Evolutionary conservation across 2,797 vertebrate genomes (phyloP).

Genomic region (Danio tinwini): DNA sequence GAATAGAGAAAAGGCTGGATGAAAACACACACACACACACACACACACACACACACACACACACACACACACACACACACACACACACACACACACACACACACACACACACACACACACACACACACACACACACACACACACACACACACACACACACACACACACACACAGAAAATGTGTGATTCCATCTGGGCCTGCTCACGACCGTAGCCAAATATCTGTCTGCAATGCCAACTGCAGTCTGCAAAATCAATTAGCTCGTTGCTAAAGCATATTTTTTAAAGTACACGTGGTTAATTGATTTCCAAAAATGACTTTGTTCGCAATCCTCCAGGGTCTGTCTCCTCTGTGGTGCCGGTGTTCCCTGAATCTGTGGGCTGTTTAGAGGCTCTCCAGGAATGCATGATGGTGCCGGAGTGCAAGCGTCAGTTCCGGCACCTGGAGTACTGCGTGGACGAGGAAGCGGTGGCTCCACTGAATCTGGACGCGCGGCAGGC

Average conservation of each 20-base stretch:
- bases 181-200: conserved; percentile 47
- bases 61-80: no score
- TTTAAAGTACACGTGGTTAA: neutral
- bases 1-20: neutral
- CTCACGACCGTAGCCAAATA: neutral
- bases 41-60: no score
- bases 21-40: neutral
- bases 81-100: no score
- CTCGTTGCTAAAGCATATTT: neutral
- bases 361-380: conserved; percentile 66
- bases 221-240: neutral
- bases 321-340: conserved; percentile 29
- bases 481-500: conserved; percentile 69
- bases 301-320: neutral
- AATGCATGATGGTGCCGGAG: conserved; percentile 75
- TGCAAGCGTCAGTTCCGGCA: conserved; percentile 83
- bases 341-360: conserved; percentile 67
- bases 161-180: neutral
- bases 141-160: no score
- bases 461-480: conserved; percentile 67
- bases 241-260: neutral
- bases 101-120: no score
- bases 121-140: no score
- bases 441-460: conserved; percentile 82
- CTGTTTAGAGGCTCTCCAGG: conserved; percentile 82